phyloP scores from a whole-genome alignment of 1,140 invertebrate species.

The Zaprionus capensis region DNA sequence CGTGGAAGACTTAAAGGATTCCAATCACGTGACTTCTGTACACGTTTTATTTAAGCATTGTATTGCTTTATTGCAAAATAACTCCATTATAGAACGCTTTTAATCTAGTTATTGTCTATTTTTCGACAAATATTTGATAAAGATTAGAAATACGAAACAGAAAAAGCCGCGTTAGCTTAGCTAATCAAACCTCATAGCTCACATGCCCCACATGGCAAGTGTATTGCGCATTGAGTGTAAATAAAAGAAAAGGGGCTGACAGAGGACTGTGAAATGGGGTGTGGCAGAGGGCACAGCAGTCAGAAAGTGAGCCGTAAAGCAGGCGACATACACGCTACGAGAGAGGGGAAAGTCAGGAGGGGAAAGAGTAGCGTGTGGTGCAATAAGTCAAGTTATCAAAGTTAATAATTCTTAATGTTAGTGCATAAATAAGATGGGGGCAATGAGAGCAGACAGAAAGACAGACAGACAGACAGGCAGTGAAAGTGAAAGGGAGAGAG shows the following conservation, averaged over 20 bases:
- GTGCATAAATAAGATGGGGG: constrained; percentile 75
- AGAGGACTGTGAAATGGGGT: neutral
- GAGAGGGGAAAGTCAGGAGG: no score
- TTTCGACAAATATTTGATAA: no score
- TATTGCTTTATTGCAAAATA: no score
- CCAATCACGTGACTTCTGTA: no score
- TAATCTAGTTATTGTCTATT: no score
- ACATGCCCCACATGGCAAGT: neutral
- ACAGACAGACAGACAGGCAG: constrained; percentile 7
- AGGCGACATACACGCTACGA: constrained; percentile 6
- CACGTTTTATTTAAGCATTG: no score
- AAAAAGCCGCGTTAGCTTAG: no score
- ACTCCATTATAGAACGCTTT: no score
- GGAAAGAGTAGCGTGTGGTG: constrained; percentile 41
- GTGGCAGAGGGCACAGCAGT: neutral
- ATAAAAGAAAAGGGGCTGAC: constrained; percentile 10
- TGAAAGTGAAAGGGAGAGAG: constrained; percentile 1
- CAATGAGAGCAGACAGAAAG: constrained; percentile 26
- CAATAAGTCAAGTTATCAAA: constrained; percentile 80
- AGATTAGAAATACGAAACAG: no score
- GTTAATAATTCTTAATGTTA: constrained; percentile 83
- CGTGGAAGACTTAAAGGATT: no score
- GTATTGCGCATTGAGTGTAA: constrained; percentile 21
- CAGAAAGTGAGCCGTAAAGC: neutral
- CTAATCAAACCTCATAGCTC: neutral